These are phyloP conservation scores for Dendropsophus ebraccatus DNA, from an alignment of 2,113 vertebrate genomes.

Conservation along the genomic window DNA sequence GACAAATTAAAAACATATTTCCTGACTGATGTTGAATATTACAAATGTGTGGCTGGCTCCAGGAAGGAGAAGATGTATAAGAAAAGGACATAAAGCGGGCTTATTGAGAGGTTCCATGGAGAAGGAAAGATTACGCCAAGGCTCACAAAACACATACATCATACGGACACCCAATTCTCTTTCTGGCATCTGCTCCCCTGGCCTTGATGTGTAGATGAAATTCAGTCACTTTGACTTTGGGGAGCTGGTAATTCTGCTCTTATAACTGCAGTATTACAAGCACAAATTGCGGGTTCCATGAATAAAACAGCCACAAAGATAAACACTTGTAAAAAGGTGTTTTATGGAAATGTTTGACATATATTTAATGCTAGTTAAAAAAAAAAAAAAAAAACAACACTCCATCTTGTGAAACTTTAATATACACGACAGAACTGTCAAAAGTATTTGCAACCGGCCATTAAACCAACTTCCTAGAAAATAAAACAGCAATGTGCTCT, in stretches of 20 bases:
- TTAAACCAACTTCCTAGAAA: neutral
- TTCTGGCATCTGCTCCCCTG: neutral
- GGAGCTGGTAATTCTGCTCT: too few relatives aligned
- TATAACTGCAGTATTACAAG: neutral
- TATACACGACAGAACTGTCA: neutral
- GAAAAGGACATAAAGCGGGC: slow-evolving; percentile 33
- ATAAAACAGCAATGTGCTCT: slow-evolving; percentile 6
- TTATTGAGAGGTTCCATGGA: neutral
- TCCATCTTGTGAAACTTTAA: neutral
- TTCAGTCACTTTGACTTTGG: neutral
- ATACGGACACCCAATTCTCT: slow-evolving; percentile 20
- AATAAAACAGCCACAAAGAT: neutral
- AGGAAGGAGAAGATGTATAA: slow-evolving; percentile 37
- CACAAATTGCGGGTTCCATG: neutral
- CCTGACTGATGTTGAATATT: slow-evolving; percentile 50
- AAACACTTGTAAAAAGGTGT: neutral
- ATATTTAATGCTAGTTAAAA: neutral
- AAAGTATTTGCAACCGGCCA: neutral
- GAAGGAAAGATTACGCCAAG: neutral
- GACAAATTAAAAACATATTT: slow-evolving; percentile 57
- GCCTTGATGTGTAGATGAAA: neutral
- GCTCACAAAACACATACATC: slow-evolving; percentile 37
- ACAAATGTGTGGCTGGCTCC: slow-evolving; percentile 7
- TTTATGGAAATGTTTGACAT: neutral
- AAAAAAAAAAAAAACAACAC: neutral